These are phyloP conservation scores for Tenthredo mesomela DNA, from an alignment of 2,888 invertebrate species.

Conservation along the genomic window DNA sequence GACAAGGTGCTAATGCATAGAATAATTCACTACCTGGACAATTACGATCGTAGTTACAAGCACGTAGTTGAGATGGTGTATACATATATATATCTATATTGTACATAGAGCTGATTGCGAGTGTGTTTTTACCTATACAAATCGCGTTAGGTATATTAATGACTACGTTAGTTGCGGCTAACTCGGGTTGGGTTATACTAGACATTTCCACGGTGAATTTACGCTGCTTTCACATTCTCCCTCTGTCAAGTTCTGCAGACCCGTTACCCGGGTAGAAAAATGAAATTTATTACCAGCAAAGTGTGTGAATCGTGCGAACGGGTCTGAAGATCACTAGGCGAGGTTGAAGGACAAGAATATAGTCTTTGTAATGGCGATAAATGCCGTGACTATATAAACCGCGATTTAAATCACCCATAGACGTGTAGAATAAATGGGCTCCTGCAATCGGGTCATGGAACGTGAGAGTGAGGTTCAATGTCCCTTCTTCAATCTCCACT, in stretches of 20 bases:
- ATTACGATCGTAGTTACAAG: slow-evolving; percentile 1
- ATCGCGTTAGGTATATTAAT: slow-evolving; percentile 45
- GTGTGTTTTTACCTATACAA: slow-evolving; percentile 1
- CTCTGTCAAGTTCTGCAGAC: slow-evolving; percentile 41
- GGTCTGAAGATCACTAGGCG: slow-evolving; percentile 30
- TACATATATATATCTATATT: no score
- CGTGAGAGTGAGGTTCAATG: slow-evolving; percentile 49
- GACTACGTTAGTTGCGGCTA: not conserved
- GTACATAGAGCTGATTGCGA: not conserved
- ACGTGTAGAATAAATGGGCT: not conserved
- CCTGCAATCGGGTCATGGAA: slow-evolving; percentile 38
- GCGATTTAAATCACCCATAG: slow-evolving; percentile 25
- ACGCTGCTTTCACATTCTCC: slow-evolving; percentile 59
- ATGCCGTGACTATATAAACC: not conserved
- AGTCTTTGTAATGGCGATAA: not conserved
- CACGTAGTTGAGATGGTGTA: not conserved
- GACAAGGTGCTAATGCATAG: slow-evolving; percentile 25
- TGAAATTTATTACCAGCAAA: slow-evolving; percentile 2
- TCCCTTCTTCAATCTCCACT: slow-evolving; percentile 33
- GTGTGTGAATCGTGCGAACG: slow-evolving; percentile 38
- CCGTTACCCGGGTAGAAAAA: slow-evolving; percentile 21
- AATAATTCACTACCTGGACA: slow-evolving; percentile 25
- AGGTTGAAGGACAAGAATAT: slow-evolving; percentile 37
- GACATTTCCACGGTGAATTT: slow-evolving; percentile 48
- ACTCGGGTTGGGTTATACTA: slow-evolving; percentile 13